A percentile compares a stretch with the other conserved stretches of the same genome.
Evolutionary conservation across 2,797 vertebrate genomes (phyloP).

Genomic region (Tragopan temminckii): DNA sequence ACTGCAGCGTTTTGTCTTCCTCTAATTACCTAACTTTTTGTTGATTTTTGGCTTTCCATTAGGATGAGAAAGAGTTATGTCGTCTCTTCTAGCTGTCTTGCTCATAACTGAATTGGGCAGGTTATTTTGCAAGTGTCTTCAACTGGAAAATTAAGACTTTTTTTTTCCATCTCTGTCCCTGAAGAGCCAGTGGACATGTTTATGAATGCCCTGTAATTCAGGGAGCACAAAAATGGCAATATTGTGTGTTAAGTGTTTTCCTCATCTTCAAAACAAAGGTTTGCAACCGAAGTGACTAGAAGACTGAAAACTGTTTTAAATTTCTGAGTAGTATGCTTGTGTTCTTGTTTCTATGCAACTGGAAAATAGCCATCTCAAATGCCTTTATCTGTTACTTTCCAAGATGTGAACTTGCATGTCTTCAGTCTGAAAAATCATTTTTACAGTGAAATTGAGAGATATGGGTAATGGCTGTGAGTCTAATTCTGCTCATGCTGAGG

Average conservation of each 20-base stretch:
- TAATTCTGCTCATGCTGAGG: not conserved
- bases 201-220: slow-evolving; percentile 1
- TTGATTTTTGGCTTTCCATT: not conserved
- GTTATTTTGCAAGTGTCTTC: slow-evolving; percentile 60
- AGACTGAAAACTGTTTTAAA: not conserved
- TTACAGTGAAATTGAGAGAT: not conserved
- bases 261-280: not conserved
- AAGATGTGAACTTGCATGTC: not conserved
- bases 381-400: not conserved
- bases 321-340: not conserved
- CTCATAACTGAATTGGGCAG: slow-evolving; percentile 36
- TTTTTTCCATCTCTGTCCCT: slow-evolving; percentile 14
- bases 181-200: not conserved
- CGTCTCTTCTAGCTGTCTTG: not conserved
- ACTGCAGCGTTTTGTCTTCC: not conserved
- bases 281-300: not conserved
- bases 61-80: slow-evolving; percentile 15
- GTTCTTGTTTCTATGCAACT: not conserved
- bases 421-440: not conserved
- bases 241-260: not conserved
- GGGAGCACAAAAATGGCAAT: not conserved
- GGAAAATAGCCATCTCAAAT: not conserved
- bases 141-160: slow-evolving; percentile 61
- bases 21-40: not conserved
- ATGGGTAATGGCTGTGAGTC: not conserved